A percentile compares a stretch with the other conserved stretches of the same genome.
phyloP scores from a whole-genome alignment of 2,113 vertebrate species.

The Tylochromis polylepis region DNA sequence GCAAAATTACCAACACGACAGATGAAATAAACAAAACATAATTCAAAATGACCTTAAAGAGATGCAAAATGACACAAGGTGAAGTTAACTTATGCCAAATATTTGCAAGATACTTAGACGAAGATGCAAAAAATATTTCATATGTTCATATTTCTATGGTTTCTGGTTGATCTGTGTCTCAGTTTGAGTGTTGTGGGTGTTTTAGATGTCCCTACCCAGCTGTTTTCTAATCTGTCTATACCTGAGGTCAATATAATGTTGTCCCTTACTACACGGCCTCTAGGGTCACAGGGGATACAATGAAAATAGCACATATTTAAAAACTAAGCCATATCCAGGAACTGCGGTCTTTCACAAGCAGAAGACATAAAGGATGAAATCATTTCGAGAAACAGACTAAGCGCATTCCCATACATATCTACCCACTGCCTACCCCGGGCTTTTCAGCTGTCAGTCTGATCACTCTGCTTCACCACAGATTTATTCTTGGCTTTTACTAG shows the following conservation, averaged over 20 bases:
- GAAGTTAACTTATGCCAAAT: not conserved
- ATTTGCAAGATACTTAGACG: not conserved
- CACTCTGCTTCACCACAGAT: not conserved
- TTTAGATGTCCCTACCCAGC: not conserved
- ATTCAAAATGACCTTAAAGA: not conserved
- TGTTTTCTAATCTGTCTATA: not conserved
- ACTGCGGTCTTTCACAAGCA: not conserved
- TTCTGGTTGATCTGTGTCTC: not conserved
- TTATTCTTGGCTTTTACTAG: not conserved
- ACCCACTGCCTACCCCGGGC: not conserved
- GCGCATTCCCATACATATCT: not conserved
- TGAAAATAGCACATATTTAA: not conserved
- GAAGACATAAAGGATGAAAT: not conserved
- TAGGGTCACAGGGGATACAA: fast-evolving
- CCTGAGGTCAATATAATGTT: not conserved
- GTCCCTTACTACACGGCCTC: not conserved
- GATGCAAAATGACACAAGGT: not conserved
- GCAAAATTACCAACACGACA: not conserved
- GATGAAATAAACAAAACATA: not conserved
- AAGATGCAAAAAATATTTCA: not conserved
- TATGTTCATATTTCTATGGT: not conserved
- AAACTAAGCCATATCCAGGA: not conserved
- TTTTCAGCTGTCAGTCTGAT: not conserved
- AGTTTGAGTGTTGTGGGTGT: not conserved
- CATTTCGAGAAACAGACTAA: not conserved